These are phyloP conservation scores for Anhinga anhinga DNA, from an alignment of 2,113 vertebrate species.

Conservation along the genomic window DNA sequence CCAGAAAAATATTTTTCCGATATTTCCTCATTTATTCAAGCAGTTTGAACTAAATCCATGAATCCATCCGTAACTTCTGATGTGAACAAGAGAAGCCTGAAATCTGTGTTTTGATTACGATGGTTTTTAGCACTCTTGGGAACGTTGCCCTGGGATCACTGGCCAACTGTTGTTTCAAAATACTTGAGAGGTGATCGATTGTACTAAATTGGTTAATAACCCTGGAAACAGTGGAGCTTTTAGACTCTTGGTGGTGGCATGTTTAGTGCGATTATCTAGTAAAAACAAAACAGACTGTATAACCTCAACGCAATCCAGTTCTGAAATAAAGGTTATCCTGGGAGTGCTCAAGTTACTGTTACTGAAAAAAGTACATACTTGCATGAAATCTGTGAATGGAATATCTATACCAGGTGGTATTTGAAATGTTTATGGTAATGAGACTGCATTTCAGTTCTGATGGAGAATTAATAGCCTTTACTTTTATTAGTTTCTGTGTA, in stretches of 20 bases:
- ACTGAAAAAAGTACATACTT: background rate
- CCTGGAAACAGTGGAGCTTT: background rate
- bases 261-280: background rate
- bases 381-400: background rate
- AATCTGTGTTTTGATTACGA: background rate
- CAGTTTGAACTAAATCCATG: background rate
- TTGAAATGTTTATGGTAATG: background rate
- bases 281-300: background rate
- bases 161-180: background rate
- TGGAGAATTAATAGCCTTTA: background rate
- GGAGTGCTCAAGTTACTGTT: background rate
- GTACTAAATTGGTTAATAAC: background rate
- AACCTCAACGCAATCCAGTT: background rate
- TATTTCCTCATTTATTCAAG: background rate
- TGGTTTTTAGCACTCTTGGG: background rate
- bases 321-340: background rate
- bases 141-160: accelerated
- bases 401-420: background rate
- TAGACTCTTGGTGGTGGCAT: background rate
- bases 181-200: background rate
- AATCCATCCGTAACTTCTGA: background rate
- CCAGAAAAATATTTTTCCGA: background rate
- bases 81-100: background rate
- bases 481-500: background rate
- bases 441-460: background rate